Conservation (phyloP, 1,140 invertebrate species). For the Drosophila kohkoa region DNA sequence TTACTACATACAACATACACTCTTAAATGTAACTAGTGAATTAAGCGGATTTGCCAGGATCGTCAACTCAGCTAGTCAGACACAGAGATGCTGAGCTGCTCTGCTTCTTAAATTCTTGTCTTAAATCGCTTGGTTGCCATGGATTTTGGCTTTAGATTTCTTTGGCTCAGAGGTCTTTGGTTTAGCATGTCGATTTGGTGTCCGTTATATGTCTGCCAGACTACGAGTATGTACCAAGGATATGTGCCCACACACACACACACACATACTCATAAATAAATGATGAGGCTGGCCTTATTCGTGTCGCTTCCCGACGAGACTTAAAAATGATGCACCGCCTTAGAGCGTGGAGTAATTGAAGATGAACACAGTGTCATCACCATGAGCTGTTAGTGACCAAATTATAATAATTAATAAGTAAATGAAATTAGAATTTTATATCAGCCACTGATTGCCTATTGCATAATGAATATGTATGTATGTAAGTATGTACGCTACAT, state of each 20-base stretch:
- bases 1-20: slow-evolving; percentile 21
- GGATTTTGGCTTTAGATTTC: slow-evolving; percentile 74
- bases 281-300: slow-evolving; percentile 59
- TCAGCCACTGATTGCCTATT: slow-evolving; percentile 64
- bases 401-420: slow-evolving; percentile 78
- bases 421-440: slow-evolving; percentile 70
- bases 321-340: too few relatives aligned
- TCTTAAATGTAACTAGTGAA: slow-evolving; percentile 11
- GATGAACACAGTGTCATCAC: not conserved
- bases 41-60: slow-evolving; percentile 42
- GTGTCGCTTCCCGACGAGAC: slow-evolving; percentile 33
- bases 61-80: not conserved
- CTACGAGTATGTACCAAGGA: too few relatives aligned
- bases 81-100: too few relatives aligned
- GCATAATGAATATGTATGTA: slow-evolving; percentile 47
- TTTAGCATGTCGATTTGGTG: slow-evolving; percentile 48
- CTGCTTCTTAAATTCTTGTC: too few relatives aligned
- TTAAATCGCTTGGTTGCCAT: slow-evolving; percentile 37
- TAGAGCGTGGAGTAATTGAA: too few relatives aligned
- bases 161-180: slow-evolving; percentile 74
- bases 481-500: too few relatives aligned
- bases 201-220: slow-evolving; percentile 3
- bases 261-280: slow-evolving; percentile 65
- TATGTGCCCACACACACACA: slow-evolving; percentile 18
- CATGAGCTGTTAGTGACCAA: slow-evolving; percentile 47